These are phyloP conservation scores for Tympanoctomys barrerae DNA, from an alignment of 2,797 vertebrate species.

Conservation along the genomic window DNA sequence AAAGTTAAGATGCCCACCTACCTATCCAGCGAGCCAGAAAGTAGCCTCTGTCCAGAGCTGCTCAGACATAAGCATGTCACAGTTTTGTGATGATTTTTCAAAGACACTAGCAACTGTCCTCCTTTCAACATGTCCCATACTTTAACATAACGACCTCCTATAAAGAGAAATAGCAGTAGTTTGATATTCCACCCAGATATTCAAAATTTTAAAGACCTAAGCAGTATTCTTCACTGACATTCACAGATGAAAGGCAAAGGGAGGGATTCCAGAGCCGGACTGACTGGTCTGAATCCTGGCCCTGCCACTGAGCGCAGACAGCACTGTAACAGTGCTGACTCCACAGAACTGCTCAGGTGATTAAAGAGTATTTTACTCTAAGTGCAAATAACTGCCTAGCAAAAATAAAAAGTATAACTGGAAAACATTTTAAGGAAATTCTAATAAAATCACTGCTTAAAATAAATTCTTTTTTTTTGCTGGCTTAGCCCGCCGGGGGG, in stretches of 20 bases:
- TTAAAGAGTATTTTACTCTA: background rate
- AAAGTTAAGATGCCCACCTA: constrained; percentile 89
- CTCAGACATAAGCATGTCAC: constrained; percentile 96
- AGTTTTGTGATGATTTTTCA: constrained; percentile 99
- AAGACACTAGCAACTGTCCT: constrained; percentile 94
- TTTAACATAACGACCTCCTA: constrained; percentile 97
- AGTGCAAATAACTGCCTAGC: background rate
- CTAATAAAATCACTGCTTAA: constrained; percentile 28
- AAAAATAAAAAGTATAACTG: constrained; percentile 38
- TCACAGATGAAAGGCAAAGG: background rate
- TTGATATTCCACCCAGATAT: background rate
- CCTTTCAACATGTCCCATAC: constrained; percentile 98
- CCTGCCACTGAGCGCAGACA: no score
- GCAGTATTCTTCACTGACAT: background rate
- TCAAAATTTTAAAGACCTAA: background rate
- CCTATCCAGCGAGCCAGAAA: constrained; percentile 98
- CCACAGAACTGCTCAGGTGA: background rate
- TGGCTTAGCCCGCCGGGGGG: no score
- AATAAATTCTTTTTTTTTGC: constrained; percentile 5
- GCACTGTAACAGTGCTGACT: background rate
- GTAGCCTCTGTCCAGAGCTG: constrained; percentile 94
- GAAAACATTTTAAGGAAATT: background rate
- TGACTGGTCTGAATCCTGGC: background rate
- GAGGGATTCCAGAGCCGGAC: background rate
- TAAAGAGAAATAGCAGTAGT: constrained; percentile 52